Evolutionary conservation across 2,888 invertebrate species (phyloP), one percentile per base, ranked within the genome.

Genomic region (Meteorus cinctellus): DNA sequence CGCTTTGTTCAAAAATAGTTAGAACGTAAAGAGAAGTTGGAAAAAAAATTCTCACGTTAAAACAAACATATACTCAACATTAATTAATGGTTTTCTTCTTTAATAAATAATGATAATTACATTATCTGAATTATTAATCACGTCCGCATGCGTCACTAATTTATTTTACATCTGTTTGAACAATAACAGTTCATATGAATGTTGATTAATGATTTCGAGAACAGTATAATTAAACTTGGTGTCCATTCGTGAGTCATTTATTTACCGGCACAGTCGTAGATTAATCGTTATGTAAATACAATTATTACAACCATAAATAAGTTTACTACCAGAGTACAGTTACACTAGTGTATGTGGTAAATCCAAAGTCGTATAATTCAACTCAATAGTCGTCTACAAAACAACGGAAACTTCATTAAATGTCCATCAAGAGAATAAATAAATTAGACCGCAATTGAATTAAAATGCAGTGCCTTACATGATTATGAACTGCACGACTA

Each of bases 251-350:
- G 27, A 66, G 68, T 27, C 27, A 62, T 41, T 36, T 71, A 84
- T 79, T 84, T 84, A 77, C 79, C 79, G 81, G 74, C 82, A 77
- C 82, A 84, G 80, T 84, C 81, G 81, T 81, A 79, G 81, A 84
- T 84, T 86, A 83, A 84, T 79, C 78, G 82, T 81, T 83, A 80
- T 82, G 84, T 84, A 85, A 86, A 85, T 83, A 84, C 82, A 84
- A 85, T 84, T 83, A 86, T 81, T 83, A 81, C 84, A 81, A 72
- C 76, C 81, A 79, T 82, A 82, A 85, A 86, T 83, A 85, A 85
- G 81, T 84, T 85, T 84, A 83, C 78, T 81, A 69, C 76, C 80
- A 59, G 16, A 65, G 59, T 65, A 36, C 51, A 62, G 65, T 66
- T 55, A 8, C 19, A 2, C n/a, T 55, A 24, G 19, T 55, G n/a